Base-by-base conservation (phyloP, 1,140 invertebrate genomes). In the Hestina assimilis region DNA sequence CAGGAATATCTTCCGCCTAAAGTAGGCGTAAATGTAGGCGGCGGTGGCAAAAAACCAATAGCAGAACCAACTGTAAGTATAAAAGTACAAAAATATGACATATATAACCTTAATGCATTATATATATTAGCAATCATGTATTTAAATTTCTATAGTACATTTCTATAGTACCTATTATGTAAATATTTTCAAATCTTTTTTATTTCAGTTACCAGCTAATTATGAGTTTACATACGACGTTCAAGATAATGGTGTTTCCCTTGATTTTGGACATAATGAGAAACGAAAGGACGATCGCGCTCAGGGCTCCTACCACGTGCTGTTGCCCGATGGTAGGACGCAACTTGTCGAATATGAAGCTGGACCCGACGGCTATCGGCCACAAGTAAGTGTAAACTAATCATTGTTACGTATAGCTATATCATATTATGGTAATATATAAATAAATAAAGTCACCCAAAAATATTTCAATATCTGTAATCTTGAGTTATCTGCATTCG, bases 151-250 rank as follows among this genome's bases (percentile, higher is more conserved):
- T n/a, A n/a, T n/a, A n/a, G n/a, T n/a, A n/a, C n/a, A n/a, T n/a
- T n/a, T n/a, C n/a, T n/a, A n/a, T n/a, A n/a, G n/a, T n/a, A n/a
- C n/a, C n/a, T n/a, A n/a, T n/a, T n/a, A n/a, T n/a, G n/a, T n/a
- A n/a, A n/a, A n/a, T n/a, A n/a, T n/a, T 31, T 43, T 11, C 7
- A 19, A 1, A 14, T n/a, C 43, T 33, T 6, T 21, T 42, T n/a
- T 20, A 15, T 12, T 35, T 14, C 57, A 93, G 92, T 89, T 92
- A 54, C 92, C 92, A 28, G 91, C 91, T 4, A 92, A 92, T 72
- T 93, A 94, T 69, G 90, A 93, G 58, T 93, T 92, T 73, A 91
- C 90, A 1, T 93, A 92, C 72, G 90, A 92, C 56, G 92, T 93
- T 8, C 89, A 92, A 66, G 92, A 93, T 61, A 87, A 88, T 4